phyloP scores from a whole-genome alignment of 2,888 invertebrate genomes.

The Leptinotarsa peninsularis region DNA sequence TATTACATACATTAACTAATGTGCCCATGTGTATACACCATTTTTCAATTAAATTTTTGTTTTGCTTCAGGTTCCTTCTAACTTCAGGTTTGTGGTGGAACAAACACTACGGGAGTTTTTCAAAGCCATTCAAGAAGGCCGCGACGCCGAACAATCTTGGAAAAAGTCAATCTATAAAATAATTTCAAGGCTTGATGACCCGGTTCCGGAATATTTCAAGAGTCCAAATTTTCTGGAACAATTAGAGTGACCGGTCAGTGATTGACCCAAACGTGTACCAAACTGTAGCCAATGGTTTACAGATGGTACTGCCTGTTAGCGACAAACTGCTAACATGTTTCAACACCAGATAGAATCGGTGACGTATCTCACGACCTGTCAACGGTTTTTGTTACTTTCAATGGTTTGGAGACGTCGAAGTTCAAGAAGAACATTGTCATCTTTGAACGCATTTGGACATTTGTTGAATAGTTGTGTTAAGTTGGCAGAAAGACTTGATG shows the following conservation, averaged over 20 bases:
- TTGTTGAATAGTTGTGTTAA: conserved; percentile 62
- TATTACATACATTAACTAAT: too few relatives aligned
- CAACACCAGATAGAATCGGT: conserved; percentile 63
- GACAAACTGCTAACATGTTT: conserved; percentile 36
- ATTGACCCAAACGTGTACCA: conserved; percentile 57
- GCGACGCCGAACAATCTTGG: conserved; percentile 99
- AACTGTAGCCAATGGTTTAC: conserved; percentile 53
- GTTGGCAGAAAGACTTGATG: conserved; percentile 62
- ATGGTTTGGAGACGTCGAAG: conserved; percentile 60
- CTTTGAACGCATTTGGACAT: conserved; percentile 57
- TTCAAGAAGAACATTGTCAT: conserved; percentile 54
- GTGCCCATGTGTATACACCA: not conserved
- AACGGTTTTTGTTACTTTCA: conserved; percentile 61
- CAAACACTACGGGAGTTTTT: conserved; percentile 98
- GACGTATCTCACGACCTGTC: conserved; percentile 62
- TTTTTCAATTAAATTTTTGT: not conserved
- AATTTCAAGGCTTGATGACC: conserved; percentile 98
- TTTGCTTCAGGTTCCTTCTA: conserved; percentile 87
- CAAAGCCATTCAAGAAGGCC: conserved; percentile 95
- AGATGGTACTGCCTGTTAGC: conserved; percentile 54
- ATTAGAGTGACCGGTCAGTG: conserved; percentile 79
- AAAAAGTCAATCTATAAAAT: conserved; percentile 99
- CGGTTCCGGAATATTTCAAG: conserved; percentile 99
- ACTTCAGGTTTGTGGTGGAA: conserved; percentile 97
- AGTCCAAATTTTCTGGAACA: conserved; percentile 99